Percentiles rank a stretch among this genome's conserved stretches.
phyloP scores from a whole-genome alignment of 2,113 vertebrate species.

The Alethe castanea region DNA sequence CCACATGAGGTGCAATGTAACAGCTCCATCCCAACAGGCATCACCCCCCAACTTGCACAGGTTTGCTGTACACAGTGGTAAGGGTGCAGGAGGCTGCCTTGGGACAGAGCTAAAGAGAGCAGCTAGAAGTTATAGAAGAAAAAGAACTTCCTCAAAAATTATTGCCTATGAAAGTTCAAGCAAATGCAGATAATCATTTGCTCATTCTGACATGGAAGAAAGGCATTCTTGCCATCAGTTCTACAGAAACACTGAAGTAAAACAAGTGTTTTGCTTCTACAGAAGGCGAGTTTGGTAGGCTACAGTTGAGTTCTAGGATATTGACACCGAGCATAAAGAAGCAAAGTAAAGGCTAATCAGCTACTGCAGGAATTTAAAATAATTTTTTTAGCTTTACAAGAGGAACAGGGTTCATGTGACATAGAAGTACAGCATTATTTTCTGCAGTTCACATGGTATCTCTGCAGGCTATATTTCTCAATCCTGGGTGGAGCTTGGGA shows the following conservation, averaged over 20 bases:
- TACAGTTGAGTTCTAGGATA: neutral
- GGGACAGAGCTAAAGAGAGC: neutral
- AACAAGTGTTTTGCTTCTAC: neutral
- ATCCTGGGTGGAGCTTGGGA: conserved; percentile 41
- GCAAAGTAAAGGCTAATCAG: neutral
- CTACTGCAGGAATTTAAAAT: neutral
- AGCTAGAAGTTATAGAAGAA: neutral
- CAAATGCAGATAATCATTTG: neutral
- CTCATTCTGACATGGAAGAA: neutral
- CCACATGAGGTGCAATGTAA: neutral
- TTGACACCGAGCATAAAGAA: neutral
- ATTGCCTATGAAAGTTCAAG: neutral
- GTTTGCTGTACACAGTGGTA: neutral
- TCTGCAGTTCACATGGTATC: conserved; percentile 44
- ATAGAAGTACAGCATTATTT: neutral
- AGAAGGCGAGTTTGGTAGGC: neutral
- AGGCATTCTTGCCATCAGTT: neutral
- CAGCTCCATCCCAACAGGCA: neutral
- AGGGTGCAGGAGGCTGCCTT: neutral
- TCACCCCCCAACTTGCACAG: accelerated
- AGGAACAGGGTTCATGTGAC: conserved; percentile 57
- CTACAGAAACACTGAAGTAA: neutral
- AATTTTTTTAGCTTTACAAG: neutral
- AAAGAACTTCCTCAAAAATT: neutral
- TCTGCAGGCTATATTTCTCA: conserved; percentile 4